Evolutionary conservation across 2,113 vertebrate species (phyloP).

Genomic region (Charina bottae): DNA sequence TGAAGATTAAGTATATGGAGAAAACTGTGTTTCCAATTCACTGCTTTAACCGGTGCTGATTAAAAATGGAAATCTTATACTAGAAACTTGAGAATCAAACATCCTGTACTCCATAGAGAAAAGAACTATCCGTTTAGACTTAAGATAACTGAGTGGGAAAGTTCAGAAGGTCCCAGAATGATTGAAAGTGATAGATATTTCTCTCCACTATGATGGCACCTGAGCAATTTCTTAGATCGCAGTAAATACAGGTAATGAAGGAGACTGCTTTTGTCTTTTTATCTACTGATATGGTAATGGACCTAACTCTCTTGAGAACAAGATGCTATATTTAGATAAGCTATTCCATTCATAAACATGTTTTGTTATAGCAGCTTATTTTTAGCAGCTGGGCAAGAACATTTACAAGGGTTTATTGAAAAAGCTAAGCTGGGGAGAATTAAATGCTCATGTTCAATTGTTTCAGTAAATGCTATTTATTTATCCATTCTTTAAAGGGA

Average conservation of each 20-base stretch:
- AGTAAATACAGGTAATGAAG: conserved; percentile 54
- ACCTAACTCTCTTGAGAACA: conserved; percentile 34
- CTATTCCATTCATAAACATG: conserved; percentile 22
- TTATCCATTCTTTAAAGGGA: not conserved
- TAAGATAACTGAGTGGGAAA: conserved; percentile 54
- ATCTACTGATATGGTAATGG: conserved; percentile 36
- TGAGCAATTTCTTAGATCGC: conserved; percentile 53
- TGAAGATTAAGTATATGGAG: not conserved
- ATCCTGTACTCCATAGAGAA: conserved; percentile 34
- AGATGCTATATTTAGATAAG: conserved; percentile 36
- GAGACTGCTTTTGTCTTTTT: conserved; percentile 37
- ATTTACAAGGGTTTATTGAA: not conserved
- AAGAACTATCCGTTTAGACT: conserved; percentile 53
- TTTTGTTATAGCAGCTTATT: conserved; percentile 21
- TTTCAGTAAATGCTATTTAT: conserved; percentile 20
- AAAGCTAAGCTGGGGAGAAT: not conserved
- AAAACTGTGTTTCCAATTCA: not conserved
- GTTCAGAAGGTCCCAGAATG: conserved; percentile 46
- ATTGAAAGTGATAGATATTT: conserved; percentile 36
- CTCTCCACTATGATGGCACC: not conserved
- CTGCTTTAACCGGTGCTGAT: not conserved
- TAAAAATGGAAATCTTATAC: not conserved
- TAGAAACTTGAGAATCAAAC: conserved; percentile 38
- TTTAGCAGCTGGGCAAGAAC: conserved; percentile 29
- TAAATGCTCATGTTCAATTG: conserved; percentile 1